Base-by-base conservation (phyloP, 2,797 vertebrate genomes). In the Pogoniulus pusillus region DNA sequence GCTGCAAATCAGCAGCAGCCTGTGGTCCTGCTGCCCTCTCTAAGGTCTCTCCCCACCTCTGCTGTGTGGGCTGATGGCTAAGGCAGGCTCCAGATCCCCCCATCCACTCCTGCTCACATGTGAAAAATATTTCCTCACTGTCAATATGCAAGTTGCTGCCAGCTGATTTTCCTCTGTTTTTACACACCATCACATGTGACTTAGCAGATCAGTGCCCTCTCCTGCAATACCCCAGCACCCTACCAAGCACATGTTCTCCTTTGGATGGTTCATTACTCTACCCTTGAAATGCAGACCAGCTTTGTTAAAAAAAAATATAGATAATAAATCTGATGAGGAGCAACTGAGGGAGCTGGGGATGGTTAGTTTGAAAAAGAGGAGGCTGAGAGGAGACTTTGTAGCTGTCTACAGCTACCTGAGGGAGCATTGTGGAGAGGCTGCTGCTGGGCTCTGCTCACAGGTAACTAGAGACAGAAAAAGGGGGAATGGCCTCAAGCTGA, bases 21-120 rank as follows among this genome's bases (percentile, higher is more conserved):
- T 16, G 5, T 0, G 1, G 39, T 63, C 37, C 85, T 37, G 29
- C 41, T 49, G 27, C 7, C n/a, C 5, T 3, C n/a, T n/a, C 30
- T 2, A 1, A 69, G 34, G 7, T 62, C 18, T 17, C 22, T 83
- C 30, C 26, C 15, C 1, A 3, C 29, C 64, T 43, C 19, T 4
- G 3, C 18, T 32, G 18, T 7, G 9, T 0, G 1, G 60, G 45
- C 15, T 2, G 2, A 30, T 10, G 57, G 29, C 45, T 34, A 20
- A 68, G 29, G 35, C 34, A 72, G 14, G 4, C 14, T 47, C 43
- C 19, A 30, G 2, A 11, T 39, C 7, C 27, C 41, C 57, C 55
- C 1, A 0, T 22, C 22, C 45, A 12, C 32, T 72, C 57, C 57
- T 29, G 24, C 5, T 76, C 71, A 9, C 3, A 1, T 0, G 2